Conservation (phyloP, 2,888 invertebrate species). For the Cheilosia impressa region DNA sequence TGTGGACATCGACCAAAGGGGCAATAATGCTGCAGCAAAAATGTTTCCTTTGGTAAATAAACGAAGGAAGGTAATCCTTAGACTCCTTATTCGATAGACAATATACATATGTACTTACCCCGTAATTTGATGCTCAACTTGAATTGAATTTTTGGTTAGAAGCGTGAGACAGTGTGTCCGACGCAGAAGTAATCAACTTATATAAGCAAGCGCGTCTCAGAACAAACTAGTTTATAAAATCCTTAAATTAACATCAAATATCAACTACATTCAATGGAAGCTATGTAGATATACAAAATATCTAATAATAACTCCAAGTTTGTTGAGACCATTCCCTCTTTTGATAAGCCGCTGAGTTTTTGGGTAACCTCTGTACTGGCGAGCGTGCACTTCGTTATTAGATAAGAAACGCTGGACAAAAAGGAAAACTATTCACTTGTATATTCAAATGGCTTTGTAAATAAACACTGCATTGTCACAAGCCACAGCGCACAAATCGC, state of each 20-base stretch:
- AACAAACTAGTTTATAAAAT: neutral
- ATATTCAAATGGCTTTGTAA: neutral
- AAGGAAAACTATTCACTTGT: neutral
- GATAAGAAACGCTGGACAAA: slow-evolving; percentile 9
- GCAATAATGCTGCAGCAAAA: no score
- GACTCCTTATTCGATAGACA: no score
- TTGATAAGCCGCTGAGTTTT: slow-evolving; percentile 1
- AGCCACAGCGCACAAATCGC: neutral
- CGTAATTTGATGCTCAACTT: no score
- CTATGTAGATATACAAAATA: neutral
- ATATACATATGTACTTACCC: no score
- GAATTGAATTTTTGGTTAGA: no score
- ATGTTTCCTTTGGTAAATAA: no score
- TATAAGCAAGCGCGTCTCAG: no score
- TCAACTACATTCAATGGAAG: neutral
- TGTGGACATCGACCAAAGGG: no score
- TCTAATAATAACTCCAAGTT: neutral
- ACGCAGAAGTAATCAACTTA: no score
- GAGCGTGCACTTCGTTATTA: neutral
- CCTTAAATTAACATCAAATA: no score
- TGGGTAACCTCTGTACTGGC: neutral
- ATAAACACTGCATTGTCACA: neutral
- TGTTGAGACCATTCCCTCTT: neutral
- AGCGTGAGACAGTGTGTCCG: no score
- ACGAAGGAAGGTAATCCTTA: no score